Base-by-base conservation (phyloP, 2,113 vertebrate species). In the Haliaeetus leucogaster region DNA sequence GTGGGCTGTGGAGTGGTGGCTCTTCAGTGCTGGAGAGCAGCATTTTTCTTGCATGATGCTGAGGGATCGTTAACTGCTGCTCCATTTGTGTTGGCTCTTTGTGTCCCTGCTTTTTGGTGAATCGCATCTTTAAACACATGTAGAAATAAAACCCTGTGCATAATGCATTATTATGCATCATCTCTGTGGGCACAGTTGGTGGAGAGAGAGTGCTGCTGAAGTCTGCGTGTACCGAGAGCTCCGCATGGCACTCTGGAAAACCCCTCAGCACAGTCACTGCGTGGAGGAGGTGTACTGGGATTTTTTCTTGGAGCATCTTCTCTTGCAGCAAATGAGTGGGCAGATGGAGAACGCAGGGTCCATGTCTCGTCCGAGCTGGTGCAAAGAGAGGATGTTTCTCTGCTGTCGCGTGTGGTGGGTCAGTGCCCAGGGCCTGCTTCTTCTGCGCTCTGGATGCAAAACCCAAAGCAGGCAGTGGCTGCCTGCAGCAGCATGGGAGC, bases 371-470 rank as follows among this genome's bases (percentile, higher is more conserved):
- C 63, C 13, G 0, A 45, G 26, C 20, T 23, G 19, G 42, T 25
- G 52, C 63, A 47, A 47, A 52, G 34, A 32, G 63, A 68, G 42
- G 19, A 25, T 1, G 4, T 67, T 32, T 32, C 63, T 47, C 34
- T 38, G 40, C 40, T 47, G 62, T 65, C 0, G 1, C 1, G 0
- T 55, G 40, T 18, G 40, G 25, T 23, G 62, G 58, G 74, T 43
- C 38, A 8, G 32, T 29, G 26, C 20, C 25, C 50, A 3, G 50
- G 78, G 25, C 62, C 78, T 66, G 78, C 78, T 55, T 22, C 62
- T 66, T 23, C 23, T 10, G 23, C 11, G 3, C 25, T 17, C 40
- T 23, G 23, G 32, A 2, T 81, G 38, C 32, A 13, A n/a, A 56
- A 42, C 26, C 27, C 34, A 16, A 12, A 17, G 61, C 76, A 17